Base-by-base conservation (phyloP, 2,797 vertebrate genomes). In the Liasis olivaceus region DNA sequence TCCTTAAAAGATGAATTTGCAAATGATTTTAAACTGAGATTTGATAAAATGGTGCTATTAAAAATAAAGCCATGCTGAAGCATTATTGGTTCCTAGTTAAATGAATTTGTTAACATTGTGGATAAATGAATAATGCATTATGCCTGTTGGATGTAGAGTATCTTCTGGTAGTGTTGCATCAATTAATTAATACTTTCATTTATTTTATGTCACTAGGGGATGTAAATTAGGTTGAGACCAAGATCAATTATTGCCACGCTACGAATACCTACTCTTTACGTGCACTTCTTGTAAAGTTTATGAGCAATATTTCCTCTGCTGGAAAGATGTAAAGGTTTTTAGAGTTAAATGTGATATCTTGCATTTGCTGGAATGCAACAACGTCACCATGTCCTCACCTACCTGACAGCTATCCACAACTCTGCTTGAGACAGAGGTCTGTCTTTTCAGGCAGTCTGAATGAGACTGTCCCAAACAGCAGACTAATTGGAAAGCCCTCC, bases 141-240 rank as follows among this genome's bases (percentile, higher is more conserved):
- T 91, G 66, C 81, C 89, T 92, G 28, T 86, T 93, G n/a, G 5
- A 91, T 95, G 94, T 94, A 94, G 62, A 95, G 63, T 51, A 87
- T 81, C 85, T 77, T 90, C 31, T 91, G 51, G 89, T 22, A 59
- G 17, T 86, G 36, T 66, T 91, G 31, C 84, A 92, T 94, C 66
- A 87, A 63, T 93, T 94, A 85, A 92, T 89, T 86, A 60, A 92
- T 91, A 92, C 93, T 93, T 94, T 86, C 81, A 93, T 94, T 94
- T 31, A 8, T 59, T 24, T 92, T 26, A 89, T 7, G 69, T 94
- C 26, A 42, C 77, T 36, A 47, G 89, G n/a, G 51, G 88, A 92
- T 93, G 60, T 93, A 92, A 93, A 94, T 93, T 93, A 94, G 47
- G 59, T 85, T n/a, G n/a, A 93, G 56, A 12, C 42, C 94, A 92